Percentiles rank a stretch among this genome's conserved stretches.
These are phyloP conservation scores for Nothoprocta perdicaria DNA, from an alignment of 2,113 vertebrate species.

Conservation along the genomic window DNA sequence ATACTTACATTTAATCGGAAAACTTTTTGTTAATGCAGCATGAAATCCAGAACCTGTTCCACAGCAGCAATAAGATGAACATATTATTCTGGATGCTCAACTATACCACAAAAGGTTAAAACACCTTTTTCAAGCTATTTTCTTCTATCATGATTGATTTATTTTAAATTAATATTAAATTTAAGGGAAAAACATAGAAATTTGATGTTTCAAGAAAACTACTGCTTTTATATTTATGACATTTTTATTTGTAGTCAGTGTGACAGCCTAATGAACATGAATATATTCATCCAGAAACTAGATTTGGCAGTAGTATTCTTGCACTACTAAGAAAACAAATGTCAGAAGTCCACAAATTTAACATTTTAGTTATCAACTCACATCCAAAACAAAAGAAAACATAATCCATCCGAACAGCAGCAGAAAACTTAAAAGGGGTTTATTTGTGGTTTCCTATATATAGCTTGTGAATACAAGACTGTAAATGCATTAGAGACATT, in stretches of 20 bases:
- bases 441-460: slow-evolving; percentile 85
- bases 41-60: slow-evolving; percentile 80
- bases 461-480: slow-evolving; percentile 85
- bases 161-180: neutral
- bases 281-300: slow-evolving; percentile 74
- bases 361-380: slow-evolving; percentile 78
- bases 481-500: slow-evolving; percentile 84
- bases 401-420: slow-evolving; percentile 83
- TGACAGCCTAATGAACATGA: slow-evolving; percentile 71
- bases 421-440: slow-evolving; percentile 84
- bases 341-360: slow-evolving; percentile 80
- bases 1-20: slow-evolving; percentile 80
- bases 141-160: slow-evolving; percentile 67
- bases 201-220: slow-evolving; percentile 69
- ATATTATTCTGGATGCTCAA: slow-evolving; percentile 70
- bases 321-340: slow-evolving; percentile 77
- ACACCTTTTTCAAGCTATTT: slow-evolving; percentile 75
- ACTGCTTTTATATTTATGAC: slow-evolving; percentile 63
- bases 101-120: slow-evolving; percentile 79
- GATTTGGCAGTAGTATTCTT: slow-evolving; percentile 79
- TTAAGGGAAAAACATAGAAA: slow-evolving; percentile 64
- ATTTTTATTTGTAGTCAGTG: slow-evolving; percentile 49
- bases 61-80: slow-evolving; percentile 73
- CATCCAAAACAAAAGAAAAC: slow-evolving; percentile 81
- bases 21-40: slow-evolving; percentile 74